Evolutionary conservation across 2,888 invertebrate species (phyloP), one percentile per base, ranked within the genome.

Genomic region (Emmelina monodactyla): DNA sequence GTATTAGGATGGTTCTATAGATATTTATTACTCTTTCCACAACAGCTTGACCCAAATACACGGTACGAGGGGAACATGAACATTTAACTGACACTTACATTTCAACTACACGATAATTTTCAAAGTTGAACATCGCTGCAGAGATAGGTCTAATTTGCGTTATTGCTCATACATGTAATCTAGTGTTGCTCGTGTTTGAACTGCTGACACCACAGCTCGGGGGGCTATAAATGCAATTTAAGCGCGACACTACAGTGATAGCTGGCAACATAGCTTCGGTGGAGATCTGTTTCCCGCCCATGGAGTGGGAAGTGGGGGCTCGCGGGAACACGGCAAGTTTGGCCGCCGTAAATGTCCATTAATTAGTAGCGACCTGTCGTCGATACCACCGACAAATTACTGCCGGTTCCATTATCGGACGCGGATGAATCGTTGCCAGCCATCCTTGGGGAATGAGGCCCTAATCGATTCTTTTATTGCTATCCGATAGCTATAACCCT

Each of bases 311-410:
- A 48, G 47, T 47, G 48, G 42, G 41, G 50, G 46, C 50, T 52
- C 51, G 49, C 48, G 55, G 53, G 58, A 55, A 51, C 59, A 55
- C 54, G 52, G 56, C 64, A 62, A 62, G 63, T 70, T 70, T 64
- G 66, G 68, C 63, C 62, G 56, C 55, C 59, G 62, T 68, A 62
- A 67, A 68, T 66, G 69, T 66, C 58, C 61, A 62, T 70, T 72
- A 71, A 73, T 73, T 70, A 72, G 72, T 69, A 63, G 62, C 60
- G 55, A 58, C 56, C 57, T 57, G 45, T 53, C 59, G 63, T 59
- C 63, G 62, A 62, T 62, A 53, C 54, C 51, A 44, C 56, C 63
- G 71, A 70, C 70, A 73, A 75, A 72, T 71, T 62, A 60, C 55
- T n/a, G 6, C 25, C 62, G 58, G 59, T 63, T 66, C 58, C 50